These are phyloP conservation scores for Leptinotarsa lineolata DNA, from an alignment of 1,140 invertebrate genomes.

Conservation along the genomic window DNA sequence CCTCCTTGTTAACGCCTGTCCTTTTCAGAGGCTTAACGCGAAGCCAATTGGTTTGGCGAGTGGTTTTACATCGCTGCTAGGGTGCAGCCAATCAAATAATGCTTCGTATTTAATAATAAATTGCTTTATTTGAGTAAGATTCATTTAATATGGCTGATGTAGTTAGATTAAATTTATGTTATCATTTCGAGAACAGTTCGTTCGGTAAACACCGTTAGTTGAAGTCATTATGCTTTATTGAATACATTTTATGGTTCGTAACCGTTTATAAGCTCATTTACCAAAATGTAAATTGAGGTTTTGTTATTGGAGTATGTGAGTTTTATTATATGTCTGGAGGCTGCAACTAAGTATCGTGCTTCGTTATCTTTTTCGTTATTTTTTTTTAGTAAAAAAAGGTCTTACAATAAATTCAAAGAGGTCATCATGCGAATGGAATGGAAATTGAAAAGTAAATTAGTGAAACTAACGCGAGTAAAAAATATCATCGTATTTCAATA, in stretches of 20 bases:
- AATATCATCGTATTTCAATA: no score
- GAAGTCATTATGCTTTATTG: constrained; percentile 25
- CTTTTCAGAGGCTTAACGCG: constrained; percentile 28
- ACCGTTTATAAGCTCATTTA: constrained; percentile 28
- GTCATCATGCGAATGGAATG: no score
- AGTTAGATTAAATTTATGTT: constrained; percentile 42
- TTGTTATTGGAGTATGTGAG: constrained; percentile 8
- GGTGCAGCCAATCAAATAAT: constrained; percentile 33
- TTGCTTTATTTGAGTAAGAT: constrained; percentile 44
- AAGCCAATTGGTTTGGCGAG: constrained; percentile 29
- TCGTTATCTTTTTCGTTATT: no score
- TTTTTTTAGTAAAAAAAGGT: no score
- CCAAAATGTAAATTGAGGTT: constrained; percentile 27
- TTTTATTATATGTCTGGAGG: constrained; percentile 13
- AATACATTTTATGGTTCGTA: constrained; percentile 31
- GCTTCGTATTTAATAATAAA: constrained; percentile 37
- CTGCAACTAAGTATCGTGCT: no score
- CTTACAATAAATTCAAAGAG: no score
- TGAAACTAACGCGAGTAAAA: no score
- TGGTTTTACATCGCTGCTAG: not conserved
- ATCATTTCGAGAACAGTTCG: constrained; percentile 30
- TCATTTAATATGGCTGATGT: constrained; percentile 43
- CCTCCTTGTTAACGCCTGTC: constrained; percentile 22
- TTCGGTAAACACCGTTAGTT: constrained; percentile 33
- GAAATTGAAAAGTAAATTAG: no score